Evolutionary conservation across 2,888 invertebrate genomes (phyloP).

Genomic region (Ophraella communa): DNA sequence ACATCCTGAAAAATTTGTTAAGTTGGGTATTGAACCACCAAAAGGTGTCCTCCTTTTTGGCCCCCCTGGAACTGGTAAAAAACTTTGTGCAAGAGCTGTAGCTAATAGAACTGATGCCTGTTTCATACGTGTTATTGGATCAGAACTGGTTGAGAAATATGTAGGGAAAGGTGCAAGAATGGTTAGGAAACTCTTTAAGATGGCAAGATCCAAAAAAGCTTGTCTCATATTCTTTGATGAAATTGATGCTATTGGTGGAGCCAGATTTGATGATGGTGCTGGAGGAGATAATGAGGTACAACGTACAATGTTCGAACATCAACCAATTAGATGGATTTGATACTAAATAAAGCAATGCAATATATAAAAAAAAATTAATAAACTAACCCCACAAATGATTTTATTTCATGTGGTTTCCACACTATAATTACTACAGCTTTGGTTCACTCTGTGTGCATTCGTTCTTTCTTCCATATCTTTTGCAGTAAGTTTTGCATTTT

Average conservation of each 20-base stretch:
- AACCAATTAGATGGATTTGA: conserved; percentile 99
- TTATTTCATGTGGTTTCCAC: too few species aligned
- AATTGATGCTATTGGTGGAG: conserved; percentile 99
- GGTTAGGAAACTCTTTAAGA: conserved; percentile 99
- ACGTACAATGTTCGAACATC: conserved; percentile 98
- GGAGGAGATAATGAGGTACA: conserved; percentile 97
- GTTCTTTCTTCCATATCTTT: too few species aligned
- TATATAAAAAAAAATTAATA: too few species aligned
- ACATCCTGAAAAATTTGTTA: conserved; percentile 98
- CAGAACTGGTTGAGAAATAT: conserved; percentile 90
- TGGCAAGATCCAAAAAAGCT: conserved; percentile 99
- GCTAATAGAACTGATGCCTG: conserved; percentile 99
- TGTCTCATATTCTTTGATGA: conserved; percentile 99
- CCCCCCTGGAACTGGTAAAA: conserved; percentile 99
- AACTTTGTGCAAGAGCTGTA: conserved; percentile 96
- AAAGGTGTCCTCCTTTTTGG: conserved; percentile 98
- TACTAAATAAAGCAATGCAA: too few species aligned
- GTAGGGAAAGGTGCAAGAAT: conserved; percentile 98
- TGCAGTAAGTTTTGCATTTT: too few species aligned
- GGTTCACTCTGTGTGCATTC: too few species aligned
- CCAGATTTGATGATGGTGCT: conserved; percentile 97
- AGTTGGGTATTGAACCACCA: conserved; percentile 98
- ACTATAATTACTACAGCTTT: too few species aligned
- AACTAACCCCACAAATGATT: too few species aligned
- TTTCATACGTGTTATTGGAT: conserved; percentile 98